These are phyloP conservation scores for Romanogobio albipinnatus DNA, from an alignment of 2,113 vertebrate genomes.

Conservation along the genomic window DNA sequence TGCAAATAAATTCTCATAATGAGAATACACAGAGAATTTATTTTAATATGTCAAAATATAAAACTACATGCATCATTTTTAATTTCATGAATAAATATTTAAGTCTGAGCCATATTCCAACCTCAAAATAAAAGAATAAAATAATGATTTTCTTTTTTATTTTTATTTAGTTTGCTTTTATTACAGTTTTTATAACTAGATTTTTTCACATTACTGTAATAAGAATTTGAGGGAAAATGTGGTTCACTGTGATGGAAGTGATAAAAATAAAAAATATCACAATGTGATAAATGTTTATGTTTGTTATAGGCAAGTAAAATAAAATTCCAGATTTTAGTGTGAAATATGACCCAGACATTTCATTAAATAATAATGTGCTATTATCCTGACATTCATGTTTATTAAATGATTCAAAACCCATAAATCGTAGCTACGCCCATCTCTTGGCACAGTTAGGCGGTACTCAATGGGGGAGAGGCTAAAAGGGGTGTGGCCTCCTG, in stretches of 20 bases:
- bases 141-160: neutral
- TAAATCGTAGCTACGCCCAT: neutral
- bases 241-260: neutral
- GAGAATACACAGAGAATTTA: too few relatives aligned
- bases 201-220: neutral
- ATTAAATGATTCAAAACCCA: neutral
- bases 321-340: neutral
- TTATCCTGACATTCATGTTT: neutral
- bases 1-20: neutral
- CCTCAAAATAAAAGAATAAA: neutral
- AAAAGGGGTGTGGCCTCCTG: constrained; percentile 64
- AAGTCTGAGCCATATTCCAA: neutral
- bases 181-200: neutral
- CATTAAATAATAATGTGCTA: neutral
- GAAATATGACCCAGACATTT: neutral
- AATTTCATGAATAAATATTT: neutral
- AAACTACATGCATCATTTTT: too few relatives aligned
- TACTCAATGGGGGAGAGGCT: neutral
- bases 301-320: too few relatives aligned
- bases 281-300: neutral
- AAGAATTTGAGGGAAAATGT: neutral
- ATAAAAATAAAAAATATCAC: too few relatives aligned
- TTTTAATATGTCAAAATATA: too few relatives aligned
- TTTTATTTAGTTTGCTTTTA: neutral
- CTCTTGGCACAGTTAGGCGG: neutral